phyloP scores from a whole-genome alignment of 1,140 invertebrate species.

The Acyrthosiphon pisum region DNA sequence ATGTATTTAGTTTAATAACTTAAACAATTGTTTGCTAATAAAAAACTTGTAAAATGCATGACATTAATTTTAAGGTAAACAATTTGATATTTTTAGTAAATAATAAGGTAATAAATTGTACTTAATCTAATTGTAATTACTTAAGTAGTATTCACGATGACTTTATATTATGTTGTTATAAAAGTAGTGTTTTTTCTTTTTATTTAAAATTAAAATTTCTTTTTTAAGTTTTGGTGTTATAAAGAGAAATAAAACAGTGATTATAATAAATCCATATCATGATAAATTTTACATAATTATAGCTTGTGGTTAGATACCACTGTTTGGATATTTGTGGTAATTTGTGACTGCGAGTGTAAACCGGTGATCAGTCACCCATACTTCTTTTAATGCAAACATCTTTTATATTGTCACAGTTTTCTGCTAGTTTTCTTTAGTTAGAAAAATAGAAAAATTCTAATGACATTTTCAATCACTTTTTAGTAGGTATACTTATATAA shows the following conservation, averaged over 20 bases:
- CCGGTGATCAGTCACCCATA: background rate
- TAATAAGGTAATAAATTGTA: background rate
- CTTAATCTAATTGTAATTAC: background rate
- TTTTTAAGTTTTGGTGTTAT: background rate
- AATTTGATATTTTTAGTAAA: constrained; percentile 8
- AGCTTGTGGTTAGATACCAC: background rate
- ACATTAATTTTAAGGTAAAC: background rate
- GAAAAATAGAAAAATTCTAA: too few species aligned
- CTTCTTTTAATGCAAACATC: background rate
- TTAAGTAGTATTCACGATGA: background rate
- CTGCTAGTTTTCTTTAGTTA: too few species aligned
- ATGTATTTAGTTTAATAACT: background rate
- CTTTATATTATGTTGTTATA: background rate
- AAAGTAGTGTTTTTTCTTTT: background rate
- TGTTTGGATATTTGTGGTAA: background rate
- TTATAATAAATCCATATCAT: background rate
- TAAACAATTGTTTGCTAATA: background rate
- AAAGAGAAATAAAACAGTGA: background rate
- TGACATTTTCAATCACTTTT: too few species aligned
- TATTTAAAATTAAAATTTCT: background rate
- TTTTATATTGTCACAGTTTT: background rate
- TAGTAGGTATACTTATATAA: too few species aligned
- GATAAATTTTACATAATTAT: background rate
- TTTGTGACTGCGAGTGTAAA: background rate
- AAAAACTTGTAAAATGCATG: background rate